phyloP scores from a whole-genome alignment of 2,797 vertebrate genomes.

The Mormyrops attenuatus region DNA sequence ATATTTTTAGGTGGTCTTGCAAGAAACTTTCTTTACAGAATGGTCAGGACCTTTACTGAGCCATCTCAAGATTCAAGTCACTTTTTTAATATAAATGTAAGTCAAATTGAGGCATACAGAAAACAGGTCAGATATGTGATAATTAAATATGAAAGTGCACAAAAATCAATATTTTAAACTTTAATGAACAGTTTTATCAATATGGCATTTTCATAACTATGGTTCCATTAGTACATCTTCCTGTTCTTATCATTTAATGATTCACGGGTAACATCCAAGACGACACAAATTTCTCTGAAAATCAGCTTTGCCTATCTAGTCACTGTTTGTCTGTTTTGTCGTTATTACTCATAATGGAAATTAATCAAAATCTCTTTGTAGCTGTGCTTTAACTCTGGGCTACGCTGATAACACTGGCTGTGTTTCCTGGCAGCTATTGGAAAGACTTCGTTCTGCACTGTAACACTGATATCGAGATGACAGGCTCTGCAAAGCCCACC shows the following conservation, averaged over 20 bases:
- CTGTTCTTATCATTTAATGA: neutral
- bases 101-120: neutral
- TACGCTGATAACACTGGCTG: neutral
- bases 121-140: neutral
- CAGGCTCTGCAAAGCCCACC: neutral
- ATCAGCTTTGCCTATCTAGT: neutral
- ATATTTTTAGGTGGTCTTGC: neutral
- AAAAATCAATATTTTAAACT: neutral
- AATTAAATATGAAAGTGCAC: neutral
- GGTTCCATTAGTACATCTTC: neutral
- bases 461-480: neutral
- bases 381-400: neutral
- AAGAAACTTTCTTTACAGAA: neutral
- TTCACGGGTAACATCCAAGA: neutral
- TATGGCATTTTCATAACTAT: neutral
- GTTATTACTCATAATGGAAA: slow-evolving; percentile 8
- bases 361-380: neutral
- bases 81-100: neutral
- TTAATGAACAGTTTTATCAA: neutral
- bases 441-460: neutral
- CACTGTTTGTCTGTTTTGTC: neutral
- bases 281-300: neutral
- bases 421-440: slow-evolving; percentile 8
- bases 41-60: neutral
- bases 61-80: neutral